These are phyloP conservation scores for Drosophila teissieri DNA, from an alignment of 1,140 invertebrate genomes.

Conservation along the genomic window DNA sequence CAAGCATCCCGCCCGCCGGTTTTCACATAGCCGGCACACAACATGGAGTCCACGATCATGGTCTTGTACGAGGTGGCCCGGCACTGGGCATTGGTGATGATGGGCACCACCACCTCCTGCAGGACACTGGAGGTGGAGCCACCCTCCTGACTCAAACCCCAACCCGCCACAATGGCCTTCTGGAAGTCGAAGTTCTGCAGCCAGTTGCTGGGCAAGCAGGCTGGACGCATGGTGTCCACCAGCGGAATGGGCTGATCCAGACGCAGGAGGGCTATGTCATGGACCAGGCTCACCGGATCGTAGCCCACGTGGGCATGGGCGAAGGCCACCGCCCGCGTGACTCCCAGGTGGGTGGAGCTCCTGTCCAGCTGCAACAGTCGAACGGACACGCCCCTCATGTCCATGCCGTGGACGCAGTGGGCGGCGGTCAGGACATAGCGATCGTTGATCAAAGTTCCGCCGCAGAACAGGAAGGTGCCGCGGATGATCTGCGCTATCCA, in stretches of 20 bases:
- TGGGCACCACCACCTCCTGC: conserved; percentile 92
- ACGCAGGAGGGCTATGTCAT: conserved; percentile 91
- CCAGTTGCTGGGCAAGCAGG: conserved; percentile 89
- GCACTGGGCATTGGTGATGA: conserved; percentile 96
- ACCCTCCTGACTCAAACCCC: conserved; percentile 94
- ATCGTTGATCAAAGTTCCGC: conserved; percentile 84
- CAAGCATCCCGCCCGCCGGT: conserved; percentile 96
- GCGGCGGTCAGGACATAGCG: conserved; percentile 85
- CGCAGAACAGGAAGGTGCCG: conserved; percentile 69
- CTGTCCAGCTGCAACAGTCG: conserved; percentile 90
- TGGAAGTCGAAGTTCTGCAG: conserved; percentile 76
- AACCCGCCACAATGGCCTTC: conserved; percentile 88
- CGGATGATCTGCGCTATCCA: conserved; percentile 79
- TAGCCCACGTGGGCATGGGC: conserved; percentile 66
- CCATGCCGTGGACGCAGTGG: conserved; percentile 86
- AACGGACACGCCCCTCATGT: conserved; percentile 87
- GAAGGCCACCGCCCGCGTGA: conserved; percentile 54
- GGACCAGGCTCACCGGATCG: conserved; percentile 85
- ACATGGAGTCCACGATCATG: conserved; percentile 94
- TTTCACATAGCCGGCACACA: conserved; percentile 95
- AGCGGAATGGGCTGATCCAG: conserved; percentile 88
- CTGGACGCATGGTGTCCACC: conserved; percentile 92
- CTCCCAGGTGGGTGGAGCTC: conserved; percentile 82
- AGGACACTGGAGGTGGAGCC: conserved; percentile 93
- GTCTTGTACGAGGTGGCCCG: conserved; percentile 93